Conservation (phyloP, 2,797 vertebrate species). For the Liparis tanakae region DNA sequence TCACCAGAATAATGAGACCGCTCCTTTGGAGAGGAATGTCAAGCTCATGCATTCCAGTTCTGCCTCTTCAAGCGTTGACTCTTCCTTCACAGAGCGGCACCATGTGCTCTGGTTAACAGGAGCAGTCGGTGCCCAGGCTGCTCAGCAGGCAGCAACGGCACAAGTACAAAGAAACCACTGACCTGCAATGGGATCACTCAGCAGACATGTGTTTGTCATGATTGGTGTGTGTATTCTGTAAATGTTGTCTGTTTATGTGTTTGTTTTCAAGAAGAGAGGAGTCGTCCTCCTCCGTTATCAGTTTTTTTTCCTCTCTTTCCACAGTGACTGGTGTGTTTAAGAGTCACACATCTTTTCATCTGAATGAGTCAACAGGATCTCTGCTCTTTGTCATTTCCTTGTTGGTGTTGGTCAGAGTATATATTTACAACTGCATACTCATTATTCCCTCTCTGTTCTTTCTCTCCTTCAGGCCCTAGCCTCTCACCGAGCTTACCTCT, state of each 20-base stretch:
- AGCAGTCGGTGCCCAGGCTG: slow-evolving; percentile 21
- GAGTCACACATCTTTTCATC: slow-evolving; percentile 53
- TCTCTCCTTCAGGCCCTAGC: slow-evolving; percentile 85
- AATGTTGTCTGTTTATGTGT: slow-evolving; percentile 9
- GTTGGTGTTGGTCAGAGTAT: slow-evolving; percentile 36
- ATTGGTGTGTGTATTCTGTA: not conserved
- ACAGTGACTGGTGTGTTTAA: slow-evolving; percentile 26
- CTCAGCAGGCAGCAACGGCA: slow-evolving; percentile 21
- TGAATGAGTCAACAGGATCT: slow-evolving; percentile 52
- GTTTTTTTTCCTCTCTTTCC: not conserved
- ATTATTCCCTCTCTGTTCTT: slow-evolving; percentile 57
- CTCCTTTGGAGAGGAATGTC: slow-evolving; percentile 34
- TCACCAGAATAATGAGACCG: slow-evolving; percentile 19
- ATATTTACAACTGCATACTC: slow-evolving; percentile 57
- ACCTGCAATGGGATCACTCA: slow-evolving; percentile 9
- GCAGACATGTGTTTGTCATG: not conserved
- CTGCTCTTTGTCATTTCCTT: slow-evolving; percentile 61
- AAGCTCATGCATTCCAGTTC: slow-evolving; percentile 34
- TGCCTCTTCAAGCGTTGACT: slow-evolving; percentile 20
- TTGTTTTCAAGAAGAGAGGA: slow-evolving; percentile 20
- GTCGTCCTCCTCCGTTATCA: not conserved
- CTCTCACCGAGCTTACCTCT: slow-evolving; percentile 90
- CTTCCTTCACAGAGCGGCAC: slow-evolving; percentile 15
- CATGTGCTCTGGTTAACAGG: slow-evolving; percentile 28
- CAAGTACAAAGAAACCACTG: slow-evolving; percentile 4